Percentiles rank a stretch among this genome's conserved stretches.
Conservation (phyloP, 2,888 invertebrate species). For the Aleiodes testaceus region DNA sequence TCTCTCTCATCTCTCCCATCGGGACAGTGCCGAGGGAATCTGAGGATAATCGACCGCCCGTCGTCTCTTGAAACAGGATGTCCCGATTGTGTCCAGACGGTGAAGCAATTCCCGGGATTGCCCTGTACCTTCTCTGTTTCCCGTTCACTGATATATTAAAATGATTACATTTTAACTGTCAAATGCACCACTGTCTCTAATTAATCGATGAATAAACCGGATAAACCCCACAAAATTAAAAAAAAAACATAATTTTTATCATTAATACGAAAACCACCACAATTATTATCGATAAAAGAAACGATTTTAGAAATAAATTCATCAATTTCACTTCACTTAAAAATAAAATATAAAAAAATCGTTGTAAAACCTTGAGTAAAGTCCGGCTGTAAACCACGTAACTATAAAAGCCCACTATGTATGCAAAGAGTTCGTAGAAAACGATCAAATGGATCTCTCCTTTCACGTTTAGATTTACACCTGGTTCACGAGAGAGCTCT, state of each 20-base stretch:
- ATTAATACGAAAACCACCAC: no score
- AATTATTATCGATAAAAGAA: no score
- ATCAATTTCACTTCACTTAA: background rate
- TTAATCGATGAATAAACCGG: background rate
- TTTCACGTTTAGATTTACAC: constrained; percentile 20
- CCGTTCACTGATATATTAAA: constrained; percentile 40
- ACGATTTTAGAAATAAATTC: no score
- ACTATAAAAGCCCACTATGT: constrained; percentile 14
- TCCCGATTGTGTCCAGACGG: constrained; percentile 45
- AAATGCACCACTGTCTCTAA: background rate
- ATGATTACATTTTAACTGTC: constrained; percentile 37
- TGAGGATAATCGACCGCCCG: constrained; percentile 46
- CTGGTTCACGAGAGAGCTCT: constrained; percentile 11
- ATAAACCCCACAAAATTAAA: no score
- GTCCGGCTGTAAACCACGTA: background rate
- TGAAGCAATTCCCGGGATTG: constrained; percentile 45
- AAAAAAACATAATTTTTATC: no score
- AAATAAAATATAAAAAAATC: background rate
- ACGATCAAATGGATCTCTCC: constrained; percentile 1
- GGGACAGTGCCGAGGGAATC: constrained; percentile 34
- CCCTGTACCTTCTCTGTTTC: constrained; percentile 34
- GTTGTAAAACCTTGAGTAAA: background rate
- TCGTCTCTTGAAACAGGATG: constrained; percentile 44
- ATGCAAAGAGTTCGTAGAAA: constrained; percentile 15
- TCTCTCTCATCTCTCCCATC: constrained; percentile 17